Evolutionary conservation across 2,888 invertebrate genomes (phyloP), one percentile per base, ranked within the genome.

Genomic region (Leucoptera coffeella): DNA sequence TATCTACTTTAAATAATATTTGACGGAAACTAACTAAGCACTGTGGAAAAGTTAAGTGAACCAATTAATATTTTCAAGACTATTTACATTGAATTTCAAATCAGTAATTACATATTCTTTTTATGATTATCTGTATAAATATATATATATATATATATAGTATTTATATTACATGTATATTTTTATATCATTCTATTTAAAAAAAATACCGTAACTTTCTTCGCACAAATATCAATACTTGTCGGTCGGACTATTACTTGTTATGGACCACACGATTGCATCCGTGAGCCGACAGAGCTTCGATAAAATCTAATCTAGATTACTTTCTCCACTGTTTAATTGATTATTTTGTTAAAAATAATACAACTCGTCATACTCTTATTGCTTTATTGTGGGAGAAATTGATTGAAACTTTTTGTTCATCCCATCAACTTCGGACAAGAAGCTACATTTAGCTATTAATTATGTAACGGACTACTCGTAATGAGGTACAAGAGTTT

Each of bases 301-400:
- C 38, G 65, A 65, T 65, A 64, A 15, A 41, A 67, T 67, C 65
- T 62, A 56, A 60, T 62, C 58, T 60, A 65, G 58, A 64, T 65
- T 58, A 51, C 49, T 14, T n/a, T 8, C 52, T 47, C 52, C 50
- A 51, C 59, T 53, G 50, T 49, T 58, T 60, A 62, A 64, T 64
- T 65, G 64, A 64, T 67, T 64, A 62, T 61, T 64, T 55, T 53
- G 50, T 62, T 57, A 58, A 58, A 59, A 60, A 60, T 59, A 59
- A 56, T 54, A 55, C 46, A 58, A 53, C 53, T 60, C 54, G 56
- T 58, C 64, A 58, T 53, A 56, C 49, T 52, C 54, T n/a, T n/a
- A n/a, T n/a, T n/a, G n/a, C n/a, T n/a, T n/a, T n/a, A n/a, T n/a
- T n/a, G n/a, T n/a, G n/a, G n/a, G n/a, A n/a, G n/a, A n/a, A n/a